Percentiles rank a stretch among this genome's conserved stretches.
Evolutionary conservation across 2,797 vertebrate genomes (phyloP).

Genomic region (Myotis myotis): DNA sequence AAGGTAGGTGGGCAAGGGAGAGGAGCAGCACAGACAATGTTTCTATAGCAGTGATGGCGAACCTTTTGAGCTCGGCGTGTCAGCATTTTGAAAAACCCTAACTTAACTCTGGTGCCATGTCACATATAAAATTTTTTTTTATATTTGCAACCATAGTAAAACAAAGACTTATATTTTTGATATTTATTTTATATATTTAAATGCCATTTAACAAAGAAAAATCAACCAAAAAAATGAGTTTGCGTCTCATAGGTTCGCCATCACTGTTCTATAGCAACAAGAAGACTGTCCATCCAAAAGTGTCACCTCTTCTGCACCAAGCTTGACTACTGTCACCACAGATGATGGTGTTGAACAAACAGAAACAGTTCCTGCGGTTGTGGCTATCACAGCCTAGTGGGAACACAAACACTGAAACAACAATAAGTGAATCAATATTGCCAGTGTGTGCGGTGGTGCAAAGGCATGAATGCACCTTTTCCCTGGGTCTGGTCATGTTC

Average conservation of each 20-base stretch:
- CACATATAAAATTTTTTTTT: too few species aligned
- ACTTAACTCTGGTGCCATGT: too few species aligned
- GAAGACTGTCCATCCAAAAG: background rate
- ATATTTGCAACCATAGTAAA: too few species aligned
- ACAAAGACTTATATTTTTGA: too few species aligned
- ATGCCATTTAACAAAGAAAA: too few species aligned
- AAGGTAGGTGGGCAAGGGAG: background rate
- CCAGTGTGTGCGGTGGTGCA: rapidly evolving
- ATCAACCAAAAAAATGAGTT: too few species aligned
- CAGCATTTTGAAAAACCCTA: too few species aligned
- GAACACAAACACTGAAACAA: background rate
- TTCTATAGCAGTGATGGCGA: too few species aligned
- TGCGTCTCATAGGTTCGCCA: too few species aligned
- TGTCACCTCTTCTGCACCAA: background rate
- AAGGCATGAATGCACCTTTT: rapidly evolving
- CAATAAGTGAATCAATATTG: rapidly evolving
- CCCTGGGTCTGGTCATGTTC: background rate
- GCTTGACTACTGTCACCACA: background rate
- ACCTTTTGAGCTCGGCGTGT: too few species aligned
- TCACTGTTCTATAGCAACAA: too few species aligned
- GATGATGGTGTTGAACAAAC: background rate
- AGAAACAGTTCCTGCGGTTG: background rate
- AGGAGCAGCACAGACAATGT: rapidly evolving
- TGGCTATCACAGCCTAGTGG: background rate
- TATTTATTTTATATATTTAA: too few species aligned